These are phyloP conservation scores for Eunapius fragilis DNA, from an alignment of 37 sponge, comb jelly and placozoan genomes.

Conservation along the genomic window DNA sequence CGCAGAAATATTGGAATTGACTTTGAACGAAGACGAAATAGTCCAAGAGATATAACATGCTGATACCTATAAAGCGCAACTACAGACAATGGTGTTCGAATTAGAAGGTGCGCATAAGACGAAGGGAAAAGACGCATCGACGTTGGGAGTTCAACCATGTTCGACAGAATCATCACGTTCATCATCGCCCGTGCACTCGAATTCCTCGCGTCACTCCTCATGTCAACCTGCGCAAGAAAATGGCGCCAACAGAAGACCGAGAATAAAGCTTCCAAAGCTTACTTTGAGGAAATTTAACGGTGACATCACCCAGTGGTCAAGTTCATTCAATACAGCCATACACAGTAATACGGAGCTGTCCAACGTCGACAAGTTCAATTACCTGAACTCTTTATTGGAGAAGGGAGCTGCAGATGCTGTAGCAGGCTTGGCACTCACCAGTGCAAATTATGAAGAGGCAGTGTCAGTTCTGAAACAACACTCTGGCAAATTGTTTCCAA, in stretches of 20 bases:
- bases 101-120: background rate
- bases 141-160: no score
- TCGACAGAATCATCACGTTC: no score
- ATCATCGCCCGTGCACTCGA: no score
- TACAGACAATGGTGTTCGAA: background rate
- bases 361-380: constrained; percentile 4
- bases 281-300: background rate
- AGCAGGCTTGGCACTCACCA: no score
- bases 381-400: no score
- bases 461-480: background rate
- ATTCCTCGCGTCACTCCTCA: background rate
- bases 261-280: constrained; percentile 20
- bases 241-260: constrained; percentile 1
- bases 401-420: no score
- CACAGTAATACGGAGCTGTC: constrained; percentile 20
- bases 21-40: constrained; percentile 3
- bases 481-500: no score
- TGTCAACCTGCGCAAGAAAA: background rate
- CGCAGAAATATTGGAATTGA: constrained; percentile 4
- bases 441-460: constrained; percentile 3
- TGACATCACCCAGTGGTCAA: no score
- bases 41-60: constrained; percentile 10
- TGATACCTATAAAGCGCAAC: constrained; percentile 6
- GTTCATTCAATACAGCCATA: background rate
- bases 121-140: no score